Percentiles rank a stretch among this genome's conserved stretches.
Evolutionary conservation across 2,797 vertebrate species (phyloP).

Genomic region (Champsocephalus gunnari): DNA sequence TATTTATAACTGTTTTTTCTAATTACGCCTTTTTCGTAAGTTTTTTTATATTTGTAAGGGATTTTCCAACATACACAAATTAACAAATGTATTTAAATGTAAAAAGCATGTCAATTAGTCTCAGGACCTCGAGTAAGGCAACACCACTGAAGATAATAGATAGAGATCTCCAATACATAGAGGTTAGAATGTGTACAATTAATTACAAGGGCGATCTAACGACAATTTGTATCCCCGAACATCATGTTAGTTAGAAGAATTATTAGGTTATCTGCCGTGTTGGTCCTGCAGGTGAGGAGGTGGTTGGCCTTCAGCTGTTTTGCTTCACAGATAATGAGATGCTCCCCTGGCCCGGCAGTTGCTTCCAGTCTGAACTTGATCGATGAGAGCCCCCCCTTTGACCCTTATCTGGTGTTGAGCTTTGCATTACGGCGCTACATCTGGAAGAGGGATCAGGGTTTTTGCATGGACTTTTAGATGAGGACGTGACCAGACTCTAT

Average conservation of each 20-base stretch:
- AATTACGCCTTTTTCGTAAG: not conserved
- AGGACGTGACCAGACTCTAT: conserved; percentile 80
- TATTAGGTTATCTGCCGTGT: conserved; percentile 37
- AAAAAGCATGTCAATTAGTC: not conserved
- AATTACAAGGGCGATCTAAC: not conserved
- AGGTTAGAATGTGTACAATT: not conserved
- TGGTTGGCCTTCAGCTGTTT: conserved; percentile 72
- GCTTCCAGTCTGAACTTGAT: conserved; percentile 74
- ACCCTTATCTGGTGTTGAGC: conserved; percentile 78
- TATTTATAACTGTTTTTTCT: too few species aligned
- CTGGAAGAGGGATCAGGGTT: conserved; percentile 77
- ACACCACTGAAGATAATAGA: not conserved
- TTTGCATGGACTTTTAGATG: conserved; percentile 65
- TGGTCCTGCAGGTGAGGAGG: conserved; percentile 58
- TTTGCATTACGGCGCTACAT: conserved; percentile 73
- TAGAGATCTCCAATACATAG: not conserved
- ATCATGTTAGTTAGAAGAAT: conserved; percentile 10
- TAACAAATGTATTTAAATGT: not conserved
- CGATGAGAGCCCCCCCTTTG: conserved; percentile 69
- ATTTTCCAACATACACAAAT: not conserved
- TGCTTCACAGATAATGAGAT: conserved; percentile 77
- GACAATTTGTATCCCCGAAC: not conserved
- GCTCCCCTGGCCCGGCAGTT: conserved; percentile 67
- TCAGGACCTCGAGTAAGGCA: not conserved
- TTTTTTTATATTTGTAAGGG: not conserved